phyloP scores from a whole-genome alignment of 92 coral and sea anemone genomes.

The Phenganax subtilis region DNA sequence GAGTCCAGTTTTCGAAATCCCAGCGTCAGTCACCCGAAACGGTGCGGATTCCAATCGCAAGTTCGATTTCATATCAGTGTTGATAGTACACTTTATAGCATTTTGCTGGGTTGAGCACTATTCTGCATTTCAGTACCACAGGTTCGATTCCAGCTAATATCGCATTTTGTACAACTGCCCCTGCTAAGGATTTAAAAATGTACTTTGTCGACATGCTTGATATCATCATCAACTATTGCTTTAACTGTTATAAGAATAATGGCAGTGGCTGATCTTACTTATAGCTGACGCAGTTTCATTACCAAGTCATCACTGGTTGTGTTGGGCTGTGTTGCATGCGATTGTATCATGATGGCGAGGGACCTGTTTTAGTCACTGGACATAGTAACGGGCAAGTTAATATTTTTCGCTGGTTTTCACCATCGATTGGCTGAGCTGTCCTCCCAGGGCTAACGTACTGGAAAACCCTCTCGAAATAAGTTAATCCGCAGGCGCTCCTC shows the following conservation, averaged over 20 bases:
- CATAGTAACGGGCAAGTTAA: conserved; percentile 63
- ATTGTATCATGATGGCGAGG: conserved; percentile 65
- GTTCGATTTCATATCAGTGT: too few species aligned
- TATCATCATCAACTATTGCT: not conserved
- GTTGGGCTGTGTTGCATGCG: conserved; percentile 11
- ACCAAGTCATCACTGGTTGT: conserved; percentile 55
- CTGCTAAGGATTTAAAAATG: too few species aligned
- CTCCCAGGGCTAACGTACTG: too few species aligned
- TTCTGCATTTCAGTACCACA: too few species aligned
- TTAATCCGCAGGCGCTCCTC: too few species aligned
- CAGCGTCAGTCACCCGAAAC: not conserved
- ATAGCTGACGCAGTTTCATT: conserved; percentile 62
- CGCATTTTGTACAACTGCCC: too few species aligned
- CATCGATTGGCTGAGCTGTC: conserved; percentile 10
- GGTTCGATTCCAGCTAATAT: too few species aligned
- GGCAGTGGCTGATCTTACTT: not conserved
- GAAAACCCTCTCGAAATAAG: too few species aligned
- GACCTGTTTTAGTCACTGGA: conserved; percentile 65
- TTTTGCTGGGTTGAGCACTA: too few species aligned
- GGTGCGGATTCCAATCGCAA: not conserved
- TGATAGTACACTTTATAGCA: too few species aligned
- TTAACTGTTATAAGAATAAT: not conserved
- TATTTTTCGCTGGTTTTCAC: conserved; percentile 79
- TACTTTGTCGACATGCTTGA: not conserved
- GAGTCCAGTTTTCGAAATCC: not conserved